Evolutionary conservation across 2,797 vertebrate species (phyloP), one percentile per base, ranked within the genome.

Genomic region (Malurus splendens): DNA sequence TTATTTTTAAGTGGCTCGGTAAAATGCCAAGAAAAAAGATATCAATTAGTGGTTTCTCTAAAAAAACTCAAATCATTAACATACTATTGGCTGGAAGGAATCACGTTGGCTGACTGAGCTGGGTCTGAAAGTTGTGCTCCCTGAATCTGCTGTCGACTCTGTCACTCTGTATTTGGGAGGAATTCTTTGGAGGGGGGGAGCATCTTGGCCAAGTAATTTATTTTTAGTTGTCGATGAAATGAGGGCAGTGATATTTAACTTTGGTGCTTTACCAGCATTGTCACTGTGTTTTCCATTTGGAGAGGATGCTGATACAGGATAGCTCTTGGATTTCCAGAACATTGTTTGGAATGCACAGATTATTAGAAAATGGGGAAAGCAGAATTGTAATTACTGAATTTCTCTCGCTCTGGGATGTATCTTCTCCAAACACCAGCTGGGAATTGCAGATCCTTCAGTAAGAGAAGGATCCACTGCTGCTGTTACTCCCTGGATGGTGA

Each of bases 21-120:
- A 51, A 61, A 85, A 86, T 76, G 67, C 55, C 56, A 42, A 68
- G 45, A 16, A 48, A 76, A 74, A 74, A 84, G 36, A 52, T 92
- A 68, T 32, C 82, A 82, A 77, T 95, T 86, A 91, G 86, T 91
- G 90, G 78, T 87, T 91, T 90, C 70, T 85, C 18, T 57, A 7
- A 56, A 81, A 59, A 10, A 0, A 22, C 24, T 22, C 4, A 12
- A 6, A 55, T 32, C 44, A 45, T 68, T 77, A 60, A 36, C 57
- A 44, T 89, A 12, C 33, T 78, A 27, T 23, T 93, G 82, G 73
- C 75, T 77, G 25, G 38, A 54, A 91, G 61, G 50, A 76, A 30
- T 81, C 75, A 54, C 5, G 3, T 33, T 84, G 74, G 48, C 70
- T 91, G 45, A 14, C 0, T 1, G 51, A 78, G 45, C 19, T 38